Percentiles rank a stretch among this genome's conserved stretches.
These are phyloP conservation scores for Rachycentron canadum DNA, from an alignment of 2,797 vertebrate species.

Conservation along the genomic window DNA sequence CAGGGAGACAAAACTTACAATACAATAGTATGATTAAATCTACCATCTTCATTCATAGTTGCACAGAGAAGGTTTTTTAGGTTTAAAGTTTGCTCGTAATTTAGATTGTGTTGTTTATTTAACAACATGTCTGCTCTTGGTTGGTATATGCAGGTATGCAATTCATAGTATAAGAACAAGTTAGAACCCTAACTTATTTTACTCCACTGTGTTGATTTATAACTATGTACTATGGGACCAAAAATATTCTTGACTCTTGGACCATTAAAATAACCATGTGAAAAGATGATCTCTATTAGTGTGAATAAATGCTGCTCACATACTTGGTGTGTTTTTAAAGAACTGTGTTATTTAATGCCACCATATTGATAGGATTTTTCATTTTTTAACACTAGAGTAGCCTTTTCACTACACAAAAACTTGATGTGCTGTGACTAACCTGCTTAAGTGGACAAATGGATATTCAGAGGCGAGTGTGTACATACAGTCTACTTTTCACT, in stretches of 20 bases:
- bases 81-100: constrained; percentile 10
- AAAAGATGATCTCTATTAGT: neutral
- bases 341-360: constrained; percentile 3
- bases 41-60: constrained; percentile 12
- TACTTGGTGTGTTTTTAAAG: constrained; percentile 13
- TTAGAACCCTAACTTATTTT: neutral
- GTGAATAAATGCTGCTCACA: neutral
- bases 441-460: constrained; percentile 20
- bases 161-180: too few species aligned
- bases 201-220: neutral
- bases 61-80: neutral
- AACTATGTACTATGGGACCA: neutral
- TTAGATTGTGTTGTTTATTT: neutral
- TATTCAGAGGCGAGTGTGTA: constrained; percentile 27
- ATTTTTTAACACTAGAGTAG: constrained; percentile 15
- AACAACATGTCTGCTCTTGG: neutral
- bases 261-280: neutral
- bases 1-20: constrained; percentile 48
- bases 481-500: constrained; percentile 26
- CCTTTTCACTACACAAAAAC: constrained; percentile 15
- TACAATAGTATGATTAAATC: constrained; percentile 44
- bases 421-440: constrained; percentile 35
- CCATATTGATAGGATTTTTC: neutral
- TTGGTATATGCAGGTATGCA: neutral
- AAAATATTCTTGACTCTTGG: neutral